Evolutionary conservation across 2,888 invertebrate genomes (phyloP).

Genomic region (Lithodes maja): DNA sequence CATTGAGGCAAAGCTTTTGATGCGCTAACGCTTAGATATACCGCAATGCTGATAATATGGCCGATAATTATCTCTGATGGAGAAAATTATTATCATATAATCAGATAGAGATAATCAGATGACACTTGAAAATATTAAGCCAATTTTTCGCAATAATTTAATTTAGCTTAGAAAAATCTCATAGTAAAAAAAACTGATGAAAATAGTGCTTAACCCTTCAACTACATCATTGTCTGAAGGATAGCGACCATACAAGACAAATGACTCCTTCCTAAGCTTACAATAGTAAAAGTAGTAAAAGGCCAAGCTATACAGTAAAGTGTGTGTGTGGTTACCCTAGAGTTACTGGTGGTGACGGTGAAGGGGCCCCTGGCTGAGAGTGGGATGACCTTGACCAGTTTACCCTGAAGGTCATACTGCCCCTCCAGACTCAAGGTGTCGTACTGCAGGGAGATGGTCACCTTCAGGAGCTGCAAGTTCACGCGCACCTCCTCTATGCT

Average conservation of each 20-base stretch:
- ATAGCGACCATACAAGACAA: not conserved
- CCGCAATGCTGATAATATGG: too few species aligned
- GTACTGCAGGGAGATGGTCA: constrained; percentile 49
- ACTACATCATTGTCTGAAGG: too few species aligned
- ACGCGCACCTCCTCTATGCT: constrained; percentile 64
- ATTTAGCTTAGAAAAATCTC: too few species aligned
- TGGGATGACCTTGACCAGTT: constrained; percentile 67
- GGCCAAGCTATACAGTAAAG: not conserved
- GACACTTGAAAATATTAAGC: too few species aligned
- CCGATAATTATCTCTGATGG: too few species aligned
- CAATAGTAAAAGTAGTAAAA: not conserved
- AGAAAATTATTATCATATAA: too few species aligned
- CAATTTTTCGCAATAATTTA: too few species aligned
- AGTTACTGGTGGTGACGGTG: constrained; percentile 62
- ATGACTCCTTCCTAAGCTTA: not conserved
- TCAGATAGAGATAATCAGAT: too few species aligned
- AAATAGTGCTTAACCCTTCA: not conserved
- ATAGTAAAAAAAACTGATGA: not conserved
- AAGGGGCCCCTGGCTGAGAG: constrained; percentile 66
- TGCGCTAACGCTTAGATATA: too few species aligned
- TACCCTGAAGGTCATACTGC: constrained; percentile 65
- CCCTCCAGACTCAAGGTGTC: constrained; percentile 62
- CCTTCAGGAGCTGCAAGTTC: constrained; percentile 64
- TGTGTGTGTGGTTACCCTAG: constrained; percentile 45
- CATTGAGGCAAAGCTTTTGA: too few species aligned